A percentile compares a stretch with the other conserved stretches of the same genome.
These are phyloP conservation scores for Andricus curvator DNA, from an alignment of 2,888 invertebrate genomes.

Conservation along the genomic window DNA sequence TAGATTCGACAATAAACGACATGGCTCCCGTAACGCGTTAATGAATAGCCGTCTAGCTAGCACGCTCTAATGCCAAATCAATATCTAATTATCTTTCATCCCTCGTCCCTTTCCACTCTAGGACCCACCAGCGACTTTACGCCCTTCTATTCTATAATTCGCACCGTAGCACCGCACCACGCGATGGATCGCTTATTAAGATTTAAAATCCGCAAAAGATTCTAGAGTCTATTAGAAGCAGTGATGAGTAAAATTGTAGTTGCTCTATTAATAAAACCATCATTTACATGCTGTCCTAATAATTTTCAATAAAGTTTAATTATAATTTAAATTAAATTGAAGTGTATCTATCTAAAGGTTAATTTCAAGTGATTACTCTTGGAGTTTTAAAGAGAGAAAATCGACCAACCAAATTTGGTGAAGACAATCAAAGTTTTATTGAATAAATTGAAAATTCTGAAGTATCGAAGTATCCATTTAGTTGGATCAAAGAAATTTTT, in stretches of 20 bases:
- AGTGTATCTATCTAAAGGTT: background rate
- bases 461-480: too few relatives aligned
- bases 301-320: background rate
- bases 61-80: constrained; percentile 71
- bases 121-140: constrained; percentile 36
- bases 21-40: constrained; percentile 61
- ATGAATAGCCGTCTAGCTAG: constrained; percentile 61
- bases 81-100: constrained; percentile 72
- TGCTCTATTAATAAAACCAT: background rate
- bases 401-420: too few relatives aligned
- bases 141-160: constrained; percentile 33
- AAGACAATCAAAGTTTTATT: too few relatives aligned
- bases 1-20: constrained; percentile 60
- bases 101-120: constrained; percentile 38
- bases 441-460: too few relatives aligned
- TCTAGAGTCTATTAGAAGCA: background rate
- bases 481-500: too few relatives aligned
- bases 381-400: too few relatives aligned
- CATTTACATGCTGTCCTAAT: background rate
- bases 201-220: constrained; percentile 18
- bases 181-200: constrained; percentile 36
- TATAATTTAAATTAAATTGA: background rate
- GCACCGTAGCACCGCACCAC: constrained; percentile 29
- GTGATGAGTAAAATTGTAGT: background rate
- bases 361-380: background rate